phyloP scores from a whole-genome alignment of 53 echinoderm and acorn worm genomes.

The Stichopus horrens region DNA sequence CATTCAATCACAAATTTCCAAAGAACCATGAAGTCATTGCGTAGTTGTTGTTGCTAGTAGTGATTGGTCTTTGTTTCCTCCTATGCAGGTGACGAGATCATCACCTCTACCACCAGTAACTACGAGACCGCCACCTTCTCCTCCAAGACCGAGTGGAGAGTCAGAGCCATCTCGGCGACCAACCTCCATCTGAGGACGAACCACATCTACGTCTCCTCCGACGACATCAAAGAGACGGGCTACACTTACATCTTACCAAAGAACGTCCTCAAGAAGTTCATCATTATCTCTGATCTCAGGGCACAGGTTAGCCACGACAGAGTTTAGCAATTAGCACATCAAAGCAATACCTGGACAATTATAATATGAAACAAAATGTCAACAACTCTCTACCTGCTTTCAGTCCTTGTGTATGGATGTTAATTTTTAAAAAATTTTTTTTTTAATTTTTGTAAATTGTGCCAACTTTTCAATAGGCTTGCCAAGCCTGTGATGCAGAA shows the following conservation, averaged over 20 bases:
- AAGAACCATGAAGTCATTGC: no score
- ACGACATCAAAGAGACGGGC: slow-evolving; percentile 98
- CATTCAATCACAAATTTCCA: no score
- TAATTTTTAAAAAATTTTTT: neutral
- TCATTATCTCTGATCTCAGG: slow-evolving; percentile 93
- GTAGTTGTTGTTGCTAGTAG: no score
- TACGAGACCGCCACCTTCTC: slow-evolving; percentile 98
- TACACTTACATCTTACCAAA: slow-evolving; percentile 99
- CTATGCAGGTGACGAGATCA: slow-evolving; percentile 90
- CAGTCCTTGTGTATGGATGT: neutral
- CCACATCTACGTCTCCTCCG: slow-evolving; percentile 99
- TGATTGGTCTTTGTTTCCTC: neutral
- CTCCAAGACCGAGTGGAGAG: slow-evolving; percentile 95
- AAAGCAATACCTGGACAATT: neutral
- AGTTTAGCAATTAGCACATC: neutral
- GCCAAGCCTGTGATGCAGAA: neutral
- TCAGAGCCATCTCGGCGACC: slow-evolving; percentile 97
- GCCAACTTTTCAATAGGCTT: neutral
- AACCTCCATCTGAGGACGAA: slow-evolving; percentile 97
- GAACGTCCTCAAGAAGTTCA: slow-evolving; percentile 99
- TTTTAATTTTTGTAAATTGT: neutral
- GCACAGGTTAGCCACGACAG: slow-evolving; percentile 73
- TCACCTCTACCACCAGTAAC: slow-evolving; percentile 99
- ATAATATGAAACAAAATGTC: neutral
- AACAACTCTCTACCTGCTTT: neutral